Conservation (phyloP, 1,140 invertebrate genomes). For the Calephelis virginiensis region DNA sequence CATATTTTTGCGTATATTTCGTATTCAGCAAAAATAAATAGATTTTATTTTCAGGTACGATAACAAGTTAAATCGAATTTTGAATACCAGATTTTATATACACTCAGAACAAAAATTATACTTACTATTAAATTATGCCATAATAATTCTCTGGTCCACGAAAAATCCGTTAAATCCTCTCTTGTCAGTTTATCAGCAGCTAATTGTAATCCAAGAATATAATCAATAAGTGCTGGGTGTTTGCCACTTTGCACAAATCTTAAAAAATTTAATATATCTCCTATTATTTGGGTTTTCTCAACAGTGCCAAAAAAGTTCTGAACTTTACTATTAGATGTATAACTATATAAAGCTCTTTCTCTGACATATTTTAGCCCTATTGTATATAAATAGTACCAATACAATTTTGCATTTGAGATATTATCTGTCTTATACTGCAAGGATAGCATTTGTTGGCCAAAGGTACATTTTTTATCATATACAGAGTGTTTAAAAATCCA, state of each 20-base stretch:
- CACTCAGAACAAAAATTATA: constrained; percentile 11
- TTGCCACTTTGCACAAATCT: constrained; percentile 81
- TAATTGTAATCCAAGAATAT: constrained; percentile 76
- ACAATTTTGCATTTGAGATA: constrained; percentile 73
- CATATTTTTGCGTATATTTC: too few relatives aligned
- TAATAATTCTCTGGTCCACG: constrained; percentile 82
- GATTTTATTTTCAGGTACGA: too few relatives aligned
- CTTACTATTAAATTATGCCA: constrained; percentile 85
- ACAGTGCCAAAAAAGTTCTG: constrained; percentile 73
- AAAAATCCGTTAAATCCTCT: constrained; percentile 79
- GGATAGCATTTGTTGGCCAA: constrained; percentile 82
- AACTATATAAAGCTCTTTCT: constrained; percentile 75
- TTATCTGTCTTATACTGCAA: constrained; percentile 79
- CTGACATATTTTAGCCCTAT: constrained; percentile 78
- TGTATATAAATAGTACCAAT: constrained; percentile 78
- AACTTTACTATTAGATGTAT: constrained; percentile 72
- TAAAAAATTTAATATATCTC: constrained; percentile 81
- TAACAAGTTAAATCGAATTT: too few relatives aligned
- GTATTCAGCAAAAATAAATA: too few relatives aligned
- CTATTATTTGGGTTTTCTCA: constrained; percentile 78
- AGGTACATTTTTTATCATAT: constrained; percentile 75
- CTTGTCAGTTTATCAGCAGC: constrained; percentile 71
- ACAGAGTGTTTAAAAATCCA: constrained; percentile 81
- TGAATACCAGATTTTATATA: too few relatives aligned
- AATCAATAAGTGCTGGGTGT: constrained; percentile 80